phyloP scores from a whole-genome alignment of 2,797 vertebrate species.

The Kryptopterus vitreolus region DNA sequence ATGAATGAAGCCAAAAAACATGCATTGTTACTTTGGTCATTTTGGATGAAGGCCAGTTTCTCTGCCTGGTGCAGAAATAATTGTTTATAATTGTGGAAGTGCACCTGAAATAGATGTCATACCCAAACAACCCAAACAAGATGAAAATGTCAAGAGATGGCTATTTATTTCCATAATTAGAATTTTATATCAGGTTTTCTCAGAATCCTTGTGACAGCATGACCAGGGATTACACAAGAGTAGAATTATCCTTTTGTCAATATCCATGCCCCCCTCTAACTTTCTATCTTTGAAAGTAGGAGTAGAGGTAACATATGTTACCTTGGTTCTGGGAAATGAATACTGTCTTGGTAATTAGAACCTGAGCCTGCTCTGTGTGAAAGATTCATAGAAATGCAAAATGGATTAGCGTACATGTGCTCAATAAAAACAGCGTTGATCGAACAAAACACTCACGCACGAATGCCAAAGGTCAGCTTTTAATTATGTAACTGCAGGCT shows the following conservation, averaged over 20 bases:
- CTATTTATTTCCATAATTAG: not conserved
- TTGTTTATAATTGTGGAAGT: not conserved
- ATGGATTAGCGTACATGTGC: not conserved
- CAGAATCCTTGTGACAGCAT: not conserved
- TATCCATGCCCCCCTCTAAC: not conserved
- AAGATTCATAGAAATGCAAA: not conserved
- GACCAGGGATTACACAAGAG: not conserved
- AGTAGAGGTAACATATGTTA: not conserved
- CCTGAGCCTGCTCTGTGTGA: not conserved
- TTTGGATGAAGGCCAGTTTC: not conserved
- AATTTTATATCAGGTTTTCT: not conserved
- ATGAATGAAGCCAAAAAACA: too few relatives aligned
- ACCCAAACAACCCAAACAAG: not conserved
- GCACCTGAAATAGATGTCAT: not conserved
- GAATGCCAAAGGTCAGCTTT: not conserved
- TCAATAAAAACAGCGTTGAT: not conserved
- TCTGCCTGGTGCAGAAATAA: not conserved
- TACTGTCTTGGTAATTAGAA: not conserved
- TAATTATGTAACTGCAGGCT: not conserved
- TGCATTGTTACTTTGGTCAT: not conserved
- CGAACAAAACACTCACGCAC: not conserved
- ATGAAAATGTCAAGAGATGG: not conserved
- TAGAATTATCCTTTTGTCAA: not conserved
- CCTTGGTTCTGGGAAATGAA: not conserved
- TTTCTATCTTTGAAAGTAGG: not conserved